These are phyloP conservation scores for Mormyrus hasselquistii DNA, from an alignment of 2,797 vertebrate species.

Conservation along the genomic window DNA sequence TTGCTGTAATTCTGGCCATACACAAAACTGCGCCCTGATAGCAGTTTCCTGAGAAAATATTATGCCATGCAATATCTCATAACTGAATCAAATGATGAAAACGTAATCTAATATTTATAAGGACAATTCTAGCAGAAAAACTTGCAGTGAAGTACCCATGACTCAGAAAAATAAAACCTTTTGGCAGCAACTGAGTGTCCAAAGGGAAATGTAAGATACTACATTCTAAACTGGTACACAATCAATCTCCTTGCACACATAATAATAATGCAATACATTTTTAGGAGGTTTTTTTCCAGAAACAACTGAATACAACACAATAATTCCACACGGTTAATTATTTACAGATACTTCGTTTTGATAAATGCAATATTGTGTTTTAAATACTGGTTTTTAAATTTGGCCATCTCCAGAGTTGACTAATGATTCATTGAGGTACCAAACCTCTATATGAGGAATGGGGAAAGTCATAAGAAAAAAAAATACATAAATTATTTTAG, in stretches of 20 bases:
- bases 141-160: background rate
- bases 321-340: background rate
- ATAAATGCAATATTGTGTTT: background rate
- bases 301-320: background rate
- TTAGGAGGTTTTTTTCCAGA: background rate
- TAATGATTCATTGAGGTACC: background rate
- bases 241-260: background rate
- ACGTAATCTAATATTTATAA: background rate
- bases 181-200: background rate
- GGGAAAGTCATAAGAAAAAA: background rate
- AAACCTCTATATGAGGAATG: background rate
- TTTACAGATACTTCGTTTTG: background rate
- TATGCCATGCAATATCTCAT: background rate
- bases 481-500: background rate
- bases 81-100: background rate
- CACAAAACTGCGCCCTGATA: background rate
- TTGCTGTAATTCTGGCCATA: background rate
- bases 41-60: background rate
- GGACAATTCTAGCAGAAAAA: background rate
- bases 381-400: background rate
- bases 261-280: background rate
- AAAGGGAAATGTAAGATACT: background rate
- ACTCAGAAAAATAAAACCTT: background rate
- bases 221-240: background rate
- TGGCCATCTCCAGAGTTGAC: background rate